A percentile compares a stretch with the other conserved stretches of the same genome.
These are phyloP conservation scores for Conopomorpha cramerella DNA, from an alignment of 1,140 invertebrate species.

Conservation along the genomic window DNA sequence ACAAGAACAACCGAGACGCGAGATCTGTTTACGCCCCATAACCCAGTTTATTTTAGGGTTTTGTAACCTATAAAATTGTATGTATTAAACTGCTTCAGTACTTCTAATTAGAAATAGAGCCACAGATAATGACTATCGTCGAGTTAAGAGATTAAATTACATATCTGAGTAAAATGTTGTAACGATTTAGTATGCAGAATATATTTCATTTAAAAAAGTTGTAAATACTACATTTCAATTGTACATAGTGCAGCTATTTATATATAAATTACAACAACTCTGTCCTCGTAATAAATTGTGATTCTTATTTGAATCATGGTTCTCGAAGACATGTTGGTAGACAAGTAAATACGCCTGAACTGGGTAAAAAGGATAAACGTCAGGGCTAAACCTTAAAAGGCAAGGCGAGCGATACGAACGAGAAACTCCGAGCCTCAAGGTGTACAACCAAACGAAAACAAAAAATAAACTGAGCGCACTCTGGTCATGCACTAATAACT, in stretches of 20 bases:
- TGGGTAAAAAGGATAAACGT: slow-evolving; percentile 37
- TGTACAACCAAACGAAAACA: slow-evolving; percentile 29
- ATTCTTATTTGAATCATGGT: slow-evolving; percentile 60
- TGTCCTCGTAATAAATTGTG: slow-evolving; percentile 62
- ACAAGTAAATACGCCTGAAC: slow-evolving; percentile 35
- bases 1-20: too few species aligned
- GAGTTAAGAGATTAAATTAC: too few species aligned
- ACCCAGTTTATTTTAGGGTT: too few species aligned
- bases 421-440: slow-evolving; percentile 47
- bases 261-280: slow-evolving; percentile 50
- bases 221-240: background rate
- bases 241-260: slow-evolving; percentile 11
- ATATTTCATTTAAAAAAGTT: too few species aligned
- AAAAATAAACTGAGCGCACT: slow-evolving; percentile 33
- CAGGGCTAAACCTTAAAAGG: slow-evolving; percentile 46
- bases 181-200: too few species aligned
- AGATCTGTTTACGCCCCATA: too few species aligned
- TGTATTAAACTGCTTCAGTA: too few species aligned
- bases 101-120: too few species aligned
- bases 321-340: slow-evolving; percentile 58
- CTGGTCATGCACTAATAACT: slow-evolving; percentile 41
- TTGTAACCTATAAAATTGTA: too few species aligned
- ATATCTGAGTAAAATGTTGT: too few species aligned
- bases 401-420: slow-evolving; percentile 34
- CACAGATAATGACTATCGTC: too few species aligned